Base-by-base conservation (phyloP, 1,140 invertebrate genomes). In the Grapholita molesta region DNA sequence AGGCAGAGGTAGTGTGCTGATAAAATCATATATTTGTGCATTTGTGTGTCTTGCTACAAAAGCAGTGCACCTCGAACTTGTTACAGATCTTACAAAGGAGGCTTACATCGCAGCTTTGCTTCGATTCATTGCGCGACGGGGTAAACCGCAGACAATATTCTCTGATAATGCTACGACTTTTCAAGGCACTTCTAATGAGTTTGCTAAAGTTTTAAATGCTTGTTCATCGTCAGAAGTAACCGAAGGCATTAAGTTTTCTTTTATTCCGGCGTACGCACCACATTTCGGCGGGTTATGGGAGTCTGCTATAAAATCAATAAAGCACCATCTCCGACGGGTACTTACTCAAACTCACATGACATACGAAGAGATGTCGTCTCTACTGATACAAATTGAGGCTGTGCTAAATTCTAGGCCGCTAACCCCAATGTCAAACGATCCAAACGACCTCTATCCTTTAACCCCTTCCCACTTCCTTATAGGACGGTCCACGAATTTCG, bases 1-100 rank as follows among this genome's bases (percentile, higher is more conserved):
- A 42, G 28, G 64, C 12, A 74, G 6, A 25, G 28, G 15, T 53
- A 77, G 35, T 61, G 74, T 69, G 38, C 52, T 72, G 12, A 69
- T 68, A 15, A 80, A 79, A 30, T 66, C 69, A 25, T 76, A 75
- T 64, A 48, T 82, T 11, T 74, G 72, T 52, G 69, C 80, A 24
- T 80, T 82, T 66, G 70, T 75, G 57, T 82, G 80, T 68, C 21
- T 64, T 30, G 64, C 74, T 11, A 73, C 70, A 0, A 80, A 78
- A 68, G 80, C 83, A 9, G 67, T 81, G 9, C 83, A 82, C 69
- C 25, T 85, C 9, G 83, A 85, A 70, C 71, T 79, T 28, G 78
- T 80, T 15, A 72, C 76, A 5, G 74, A 74, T 30, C 64, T 82
- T 2, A 72, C 70, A 1, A 75, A 68, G 24, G 74, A 82, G 12